Evolutionary conservation across 2,797 vertebrate genomes (phyloP).

Genomic region (Agapornis canus): DNA sequence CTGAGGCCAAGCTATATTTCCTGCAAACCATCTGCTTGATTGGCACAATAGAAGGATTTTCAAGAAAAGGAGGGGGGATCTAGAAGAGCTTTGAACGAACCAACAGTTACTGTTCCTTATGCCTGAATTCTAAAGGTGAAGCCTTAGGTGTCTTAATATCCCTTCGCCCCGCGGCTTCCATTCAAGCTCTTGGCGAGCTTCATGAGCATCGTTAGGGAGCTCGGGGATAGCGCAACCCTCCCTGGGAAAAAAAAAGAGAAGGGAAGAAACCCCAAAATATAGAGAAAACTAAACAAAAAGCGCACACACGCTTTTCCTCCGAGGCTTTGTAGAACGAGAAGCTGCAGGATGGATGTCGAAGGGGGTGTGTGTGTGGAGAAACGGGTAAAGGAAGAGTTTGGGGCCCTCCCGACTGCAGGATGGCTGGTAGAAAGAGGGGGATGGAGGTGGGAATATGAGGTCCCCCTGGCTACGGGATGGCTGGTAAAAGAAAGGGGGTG

Average conservation of each 20-base stretch:
- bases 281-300: neutral
- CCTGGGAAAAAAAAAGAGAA: too few relatives aligned
- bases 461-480: neutral
- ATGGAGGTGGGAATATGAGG: accelerated
- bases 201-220: neutral
- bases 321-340: neutral
- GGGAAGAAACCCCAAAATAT: accelerated
- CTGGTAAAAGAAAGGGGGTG: neutral
- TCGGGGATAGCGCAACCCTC: neutral
- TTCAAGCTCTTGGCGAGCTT: neutral
- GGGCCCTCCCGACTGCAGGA: neutral
- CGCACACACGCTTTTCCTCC: accelerated
- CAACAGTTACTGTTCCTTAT: constrained; percentile 79
- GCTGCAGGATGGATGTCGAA: neutral
- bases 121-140: constrained; percentile 81
- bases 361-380: too few relatives aligned
- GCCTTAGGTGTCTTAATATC: constrained; percentile 80
- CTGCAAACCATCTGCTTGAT: constrained; percentile 99
- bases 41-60: constrained; percentile 96
- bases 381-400: neutral
- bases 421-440: neutral
- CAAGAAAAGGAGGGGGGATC: constrained; percentile 74
- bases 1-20: constrained; percentile 91
- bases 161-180: constrained; percentile 9
- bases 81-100: constrained; percentile 83